Percentiles rank a stretch among this genome's conserved stretches.
These are phyloP conservation scores for Tupiocoris notatus DNA, from an alignment of 2,888 invertebrate genomes.

Conservation along the genomic window DNA sequence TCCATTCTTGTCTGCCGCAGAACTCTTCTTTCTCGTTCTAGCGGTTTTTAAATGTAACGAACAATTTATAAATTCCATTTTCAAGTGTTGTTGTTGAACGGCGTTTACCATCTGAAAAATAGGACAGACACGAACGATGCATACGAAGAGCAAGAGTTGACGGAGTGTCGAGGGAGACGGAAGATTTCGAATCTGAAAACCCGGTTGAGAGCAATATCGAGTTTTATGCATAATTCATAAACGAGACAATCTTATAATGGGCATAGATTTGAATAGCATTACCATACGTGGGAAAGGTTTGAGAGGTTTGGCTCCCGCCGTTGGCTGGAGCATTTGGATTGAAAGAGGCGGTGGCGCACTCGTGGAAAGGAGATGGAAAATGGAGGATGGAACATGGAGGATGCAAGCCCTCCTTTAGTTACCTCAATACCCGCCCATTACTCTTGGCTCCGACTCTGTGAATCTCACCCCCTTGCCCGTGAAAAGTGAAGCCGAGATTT, in stretches of 20 bases:
- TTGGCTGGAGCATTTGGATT: constrained; percentile 3
- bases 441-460: no score
- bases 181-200: constrained; percentile 19
- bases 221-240: constrained; percentile 37
- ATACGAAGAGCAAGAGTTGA: constrained; percentile 23
- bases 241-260: constrained; percentile 42
- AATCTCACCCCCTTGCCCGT: no score
- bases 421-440: no score
- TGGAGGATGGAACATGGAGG: no score
- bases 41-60: no score
- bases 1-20: neutral
- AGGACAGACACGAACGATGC: constrained; percentile 19
- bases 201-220: constrained; percentile 33
- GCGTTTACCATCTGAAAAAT: neutral
- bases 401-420: no score
- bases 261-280: constrained; percentile 41
- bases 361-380: no score
- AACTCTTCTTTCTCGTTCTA: no score
- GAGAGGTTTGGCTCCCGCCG: no score
- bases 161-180: constrained; percentile 11
- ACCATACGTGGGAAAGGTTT: constrained; percentile 20
- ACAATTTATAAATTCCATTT: neutral
- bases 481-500: no score
- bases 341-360: no score
- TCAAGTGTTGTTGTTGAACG: neutral